Evolutionary conservation across 1,140 invertebrate species (phyloP).

Genomic region (Brachionus rotundiformis): DNA sequence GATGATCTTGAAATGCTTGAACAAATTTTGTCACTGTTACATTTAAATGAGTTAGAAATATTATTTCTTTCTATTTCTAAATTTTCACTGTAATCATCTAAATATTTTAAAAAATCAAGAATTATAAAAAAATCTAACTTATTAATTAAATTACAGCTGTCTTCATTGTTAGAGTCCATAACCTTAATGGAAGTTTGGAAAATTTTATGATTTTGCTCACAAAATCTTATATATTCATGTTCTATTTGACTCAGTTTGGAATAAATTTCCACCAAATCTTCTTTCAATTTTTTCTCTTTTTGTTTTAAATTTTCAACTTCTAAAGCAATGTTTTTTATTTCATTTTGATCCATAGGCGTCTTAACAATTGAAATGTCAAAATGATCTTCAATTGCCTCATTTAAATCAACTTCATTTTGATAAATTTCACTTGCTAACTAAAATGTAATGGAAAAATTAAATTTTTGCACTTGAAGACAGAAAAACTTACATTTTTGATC

Average conservation of each 20-base stretch:
- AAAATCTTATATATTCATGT: background rate
- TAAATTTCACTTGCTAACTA: too few species aligned
- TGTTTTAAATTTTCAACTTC: background rate
- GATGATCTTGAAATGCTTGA: too few species aligned
- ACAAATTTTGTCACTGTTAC: background rate
- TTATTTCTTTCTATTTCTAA: background rate
- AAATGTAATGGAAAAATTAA: too few species aligned
- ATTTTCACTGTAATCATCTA: background rate
- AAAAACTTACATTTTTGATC: too few species aligned
- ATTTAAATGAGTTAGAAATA: background rate
- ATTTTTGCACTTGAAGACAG: too few species aligned
- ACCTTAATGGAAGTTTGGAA: too few species aligned
- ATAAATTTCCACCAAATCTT: background rate
- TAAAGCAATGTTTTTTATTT: background rate
- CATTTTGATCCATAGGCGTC: background rate
- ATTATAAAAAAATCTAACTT: too few species aligned
- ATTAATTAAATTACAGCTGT: too few species aligned
- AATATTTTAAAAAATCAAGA: background rate
- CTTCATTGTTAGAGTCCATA: too few species aligned
- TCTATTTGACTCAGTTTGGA: background rate
- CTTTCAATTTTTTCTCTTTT: background rate
- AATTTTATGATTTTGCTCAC: background rate
- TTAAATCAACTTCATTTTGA: background rate
- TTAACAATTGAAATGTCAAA: background rate
- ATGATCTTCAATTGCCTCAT: background rate